Evolutionary conservation across 1,140 invertebrate genomes (phyloP), one percentile per base, ranked within the genome.

Genomic region (Teleogryllus occipitalis): DNA sequence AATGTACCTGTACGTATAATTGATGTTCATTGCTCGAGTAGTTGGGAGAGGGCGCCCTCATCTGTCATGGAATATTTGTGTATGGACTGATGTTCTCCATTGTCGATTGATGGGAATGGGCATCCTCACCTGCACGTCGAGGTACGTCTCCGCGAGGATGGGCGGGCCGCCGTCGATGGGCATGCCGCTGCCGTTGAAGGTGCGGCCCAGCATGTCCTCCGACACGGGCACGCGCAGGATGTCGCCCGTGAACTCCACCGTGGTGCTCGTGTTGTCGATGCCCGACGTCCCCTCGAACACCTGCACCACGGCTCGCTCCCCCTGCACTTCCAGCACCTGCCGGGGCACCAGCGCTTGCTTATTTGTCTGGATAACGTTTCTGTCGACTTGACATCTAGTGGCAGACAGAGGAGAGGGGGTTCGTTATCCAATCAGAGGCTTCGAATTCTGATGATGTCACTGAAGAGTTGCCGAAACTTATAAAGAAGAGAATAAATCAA

Each of bases 141-240:
- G 84, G 83, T 86, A 92, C 83, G 92, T 91, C 85, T 93, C 92
- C 47, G 92, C 91, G 80, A 92, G 84, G 74, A 93, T 91, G 82
- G 88, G 87, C 47, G 92, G 92, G 49, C 92, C 92, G 84, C 89
- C 91, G 84, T 93, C 92, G 82, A 93, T 93, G 27, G 92, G 91
- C 85, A 92, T 93, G 76, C 92, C 92, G 74, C 92, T 93, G 46
- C 92, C 92, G 85, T 93, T 93, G 84, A 93, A 93, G 14, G 93
- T 90, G 80, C 92, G 85, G 80, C 92, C 92, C 81, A 92, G 88
- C 92, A 93, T 93, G 84, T 93, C 92, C 84, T 92, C 91, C n/a
- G 91, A 92, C 3, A 93, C 92, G 8, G 92, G 91, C 78, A 90
- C 91, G 80, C 90, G 86, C 79, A 93, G 83, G 86, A 93, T 93